A percentile compares a stretch with the other conserved stretches of the same genome.
Evolutionary conservation across 2,797 vertebrate genomes (phyloP).

Genomic region (Peromyscus nudipes): DNA sequence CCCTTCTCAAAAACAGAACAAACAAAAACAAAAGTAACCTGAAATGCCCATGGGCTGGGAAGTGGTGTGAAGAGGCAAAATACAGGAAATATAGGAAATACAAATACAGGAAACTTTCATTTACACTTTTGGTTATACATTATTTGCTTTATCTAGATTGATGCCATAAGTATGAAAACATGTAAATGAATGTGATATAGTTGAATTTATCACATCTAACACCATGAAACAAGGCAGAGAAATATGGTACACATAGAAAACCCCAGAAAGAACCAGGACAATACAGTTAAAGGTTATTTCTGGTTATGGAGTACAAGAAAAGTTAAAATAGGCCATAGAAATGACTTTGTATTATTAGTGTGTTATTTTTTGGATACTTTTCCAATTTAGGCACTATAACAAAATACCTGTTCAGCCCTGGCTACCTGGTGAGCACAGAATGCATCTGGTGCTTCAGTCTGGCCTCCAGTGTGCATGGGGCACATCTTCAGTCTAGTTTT

Average conservation of each 20-base stretch:
- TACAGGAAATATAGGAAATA: too few species aligned
- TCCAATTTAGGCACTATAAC: neutral
- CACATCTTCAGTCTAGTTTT: neutral
- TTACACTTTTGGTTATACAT: neutral
- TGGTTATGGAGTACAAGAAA: neutral
- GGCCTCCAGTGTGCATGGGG: neutral
- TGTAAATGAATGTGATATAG: slow-evolving; percentile 38
- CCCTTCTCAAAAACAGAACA: neutral
- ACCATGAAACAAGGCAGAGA: slow-evolving; percentile 24
- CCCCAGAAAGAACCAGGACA: neutral
- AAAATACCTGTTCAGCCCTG: neutral
- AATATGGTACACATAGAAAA: neutral
- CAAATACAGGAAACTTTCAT: slow-evolving; percentile 33
- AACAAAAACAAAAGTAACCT: neutral
- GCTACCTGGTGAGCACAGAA: neutral
- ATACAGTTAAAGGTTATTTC: neutral
- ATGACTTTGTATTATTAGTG: neutral
- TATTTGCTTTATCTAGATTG: slow-evolving; percentile 52
- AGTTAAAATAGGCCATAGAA: neutral
- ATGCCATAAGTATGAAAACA: slow-evolving; percentile 44
- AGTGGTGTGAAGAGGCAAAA: neutral
- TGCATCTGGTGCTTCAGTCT: neutral
- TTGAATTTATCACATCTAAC: slow-evolving; percentile 40
- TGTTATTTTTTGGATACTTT: neutral
- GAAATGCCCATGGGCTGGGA: neutral